These are phyloP conservation scores for Cataglyphis altisquamis DNA, from an alignment of 2,888 invertebrate species.

Conservation along the genomic window DNA sequence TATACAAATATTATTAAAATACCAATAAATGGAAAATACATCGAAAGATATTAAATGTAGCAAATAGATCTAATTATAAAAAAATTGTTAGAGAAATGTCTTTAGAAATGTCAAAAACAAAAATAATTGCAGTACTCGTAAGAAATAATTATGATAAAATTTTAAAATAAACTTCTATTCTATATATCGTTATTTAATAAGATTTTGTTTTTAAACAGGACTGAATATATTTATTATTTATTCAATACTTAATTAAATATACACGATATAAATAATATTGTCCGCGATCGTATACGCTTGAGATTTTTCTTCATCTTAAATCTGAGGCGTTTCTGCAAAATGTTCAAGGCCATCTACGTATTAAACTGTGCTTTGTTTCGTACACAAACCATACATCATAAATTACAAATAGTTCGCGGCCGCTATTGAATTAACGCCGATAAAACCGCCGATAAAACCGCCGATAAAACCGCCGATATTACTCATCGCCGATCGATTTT, in stretches of 20 bases:
- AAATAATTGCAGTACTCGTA: background rate
- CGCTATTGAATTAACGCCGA: background rate
- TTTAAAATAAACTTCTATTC: background rate
- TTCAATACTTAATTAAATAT: background rate
- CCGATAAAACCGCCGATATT: conserved; percentile 29
- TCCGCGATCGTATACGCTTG: background rate
- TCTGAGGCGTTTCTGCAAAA: background rate
- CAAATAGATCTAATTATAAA: background rate
- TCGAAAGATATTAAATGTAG: background rate
- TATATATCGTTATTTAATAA: no score
- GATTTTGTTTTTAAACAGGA: background rate
- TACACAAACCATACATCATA: background rate
- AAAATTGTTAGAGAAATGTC: background rate
- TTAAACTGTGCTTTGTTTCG: background rate
- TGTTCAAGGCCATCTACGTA: background rate
- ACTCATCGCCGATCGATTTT: conserved; percentile 25
- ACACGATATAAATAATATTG: background rate
- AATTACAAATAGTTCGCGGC: background rate
- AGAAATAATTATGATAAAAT: background rate
- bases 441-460: conserved; percentile 19
- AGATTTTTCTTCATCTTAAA: background rate
- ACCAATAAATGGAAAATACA: background rate
- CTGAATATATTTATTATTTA: background rate
- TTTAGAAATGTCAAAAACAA: background rate
- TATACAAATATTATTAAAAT: background rate